These are phyloP conservation scores for Phanerotoma sp. DNA, from an alignment of 2,888 invertebrate genomes.

Conservation along the genomic window DNA sequence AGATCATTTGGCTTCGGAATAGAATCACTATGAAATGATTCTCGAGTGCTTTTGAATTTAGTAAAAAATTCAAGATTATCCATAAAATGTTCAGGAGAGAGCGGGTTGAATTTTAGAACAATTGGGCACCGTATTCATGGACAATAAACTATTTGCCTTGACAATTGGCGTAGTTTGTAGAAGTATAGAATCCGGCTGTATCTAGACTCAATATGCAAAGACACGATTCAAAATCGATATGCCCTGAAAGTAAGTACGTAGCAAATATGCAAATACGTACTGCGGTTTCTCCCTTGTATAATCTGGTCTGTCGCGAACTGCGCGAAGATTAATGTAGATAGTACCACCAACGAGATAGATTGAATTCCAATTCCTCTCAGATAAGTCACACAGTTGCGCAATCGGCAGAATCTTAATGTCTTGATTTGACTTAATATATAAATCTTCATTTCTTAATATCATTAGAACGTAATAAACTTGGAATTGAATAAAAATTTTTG, in stretches of 20 bases:
- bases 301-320: background rate
- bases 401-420: background rate
- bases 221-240: slow-evolving; percentile 16
- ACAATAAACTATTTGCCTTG: slow-evolving; percentile 38
- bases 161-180: slow-evolving; percentile 31
- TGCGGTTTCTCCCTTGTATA: slow-evolving; percentile 6
- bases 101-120: slow-evolving; percentile 15
- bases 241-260: slow-evolving; percentile 16
- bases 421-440: slow-evolving; percentile 5
- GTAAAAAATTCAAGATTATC: slow-evolving; percentile 1
- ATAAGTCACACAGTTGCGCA: slow-evolving; percentile 5
- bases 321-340: slow-evolving; percentile 11
- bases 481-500: background rate
- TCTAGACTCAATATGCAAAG: slow-evolving; percentile 7
- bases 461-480: slow-evolving; percentile 2
- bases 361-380: slow-evolving; percentile 7
- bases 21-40: background rate
- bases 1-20: background rate
- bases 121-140: slow-evolving; percentile 26
- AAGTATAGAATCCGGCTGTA: slow-evolving; percentile 6
- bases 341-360: slow-evolving; percentile 1
- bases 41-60: background rate
- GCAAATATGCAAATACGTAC: slow-evolving; percentile 22
- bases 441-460: background rate
- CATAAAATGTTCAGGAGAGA: slow-evolving; percentile 8